Evolutionary conservation across 2,888 invertebrate genomes (phyloP).

Genomic region (Anoncus sp.): DNA sequence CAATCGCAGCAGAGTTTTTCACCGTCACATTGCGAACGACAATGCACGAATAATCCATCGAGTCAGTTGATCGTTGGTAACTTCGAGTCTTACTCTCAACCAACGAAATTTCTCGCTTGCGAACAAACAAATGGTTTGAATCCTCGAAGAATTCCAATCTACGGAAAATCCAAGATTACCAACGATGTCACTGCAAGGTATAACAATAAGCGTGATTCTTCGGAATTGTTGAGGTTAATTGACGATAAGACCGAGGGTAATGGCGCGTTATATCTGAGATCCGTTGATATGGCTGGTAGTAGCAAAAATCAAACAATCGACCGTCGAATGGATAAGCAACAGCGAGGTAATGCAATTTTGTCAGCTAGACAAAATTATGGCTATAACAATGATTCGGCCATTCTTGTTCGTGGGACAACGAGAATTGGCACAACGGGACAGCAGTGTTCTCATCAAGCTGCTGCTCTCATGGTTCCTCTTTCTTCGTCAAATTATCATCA

Average conservation of each 20-base stretch:
- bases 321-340: not conserved
- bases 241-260: not conserved
- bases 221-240: conserved; percentile 3
- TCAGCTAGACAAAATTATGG: not conserved
- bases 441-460: conserved; percentile 14
- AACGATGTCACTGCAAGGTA: not conserved
- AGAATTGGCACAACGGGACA: not conserved
- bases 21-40: not conserved
- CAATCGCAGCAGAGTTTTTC: not conserved
- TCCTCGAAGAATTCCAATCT: conserved; percentile 53
- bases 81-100: conserved; percentile 15
- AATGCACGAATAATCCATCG: not conserved
- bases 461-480: conserved; percentile 12
- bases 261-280: not conserved
- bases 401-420: not conserved
- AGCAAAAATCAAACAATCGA: not conserved
- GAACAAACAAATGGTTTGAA: conserved; percentile 8
- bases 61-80: not conserved
- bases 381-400: not conserved
- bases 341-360: not conserved
- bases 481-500: conserved; percentile 13
- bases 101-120: conserved; percentile 52
- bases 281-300: conserved; percentile 3
- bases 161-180: conserved; percentile 12
- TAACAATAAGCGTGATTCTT: not conserved